These are phyloP conservation scores for Saturnia pavonia DNA, from an alignment of 2,888 invertebrate genomes.

Conservation along the genomic window DNA sequence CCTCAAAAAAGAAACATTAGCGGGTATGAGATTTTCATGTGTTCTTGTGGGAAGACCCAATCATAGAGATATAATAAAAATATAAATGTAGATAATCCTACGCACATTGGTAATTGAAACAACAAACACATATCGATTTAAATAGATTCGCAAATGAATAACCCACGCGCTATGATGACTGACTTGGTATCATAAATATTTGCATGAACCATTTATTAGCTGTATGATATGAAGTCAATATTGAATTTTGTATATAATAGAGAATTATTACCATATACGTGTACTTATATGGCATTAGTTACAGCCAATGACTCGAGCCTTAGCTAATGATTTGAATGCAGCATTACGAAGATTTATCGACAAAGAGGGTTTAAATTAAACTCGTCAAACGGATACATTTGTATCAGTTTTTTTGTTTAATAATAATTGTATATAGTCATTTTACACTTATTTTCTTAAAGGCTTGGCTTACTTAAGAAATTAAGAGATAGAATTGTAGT, in stretches of 20 bases:
- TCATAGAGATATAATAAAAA: background rate
- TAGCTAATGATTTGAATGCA: background rate
- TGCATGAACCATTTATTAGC: slow-evolving; percentile 1
- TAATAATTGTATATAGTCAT: no score
- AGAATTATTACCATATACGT: background rate
- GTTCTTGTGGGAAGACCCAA: background rate
- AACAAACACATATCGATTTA: slow-evolving; percentile 5
- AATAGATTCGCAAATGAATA: slow-evolving; percentile 7
- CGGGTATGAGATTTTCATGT: background rate
- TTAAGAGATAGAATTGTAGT: background rate
- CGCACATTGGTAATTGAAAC: background rate
- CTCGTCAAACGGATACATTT: background rate
- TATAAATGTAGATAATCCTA: background rate
- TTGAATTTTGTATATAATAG: background rate
- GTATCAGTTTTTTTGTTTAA: no score
- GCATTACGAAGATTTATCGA: background rate
- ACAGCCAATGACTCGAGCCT: background rate
- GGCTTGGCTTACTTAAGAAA: background rate
- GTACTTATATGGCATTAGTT: background rate
- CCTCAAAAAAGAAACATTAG: background rate
- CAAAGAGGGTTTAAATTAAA: background rate
- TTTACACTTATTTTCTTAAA: no score
- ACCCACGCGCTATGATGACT: slow-evolving; percentile 3
- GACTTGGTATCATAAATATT: background rate
- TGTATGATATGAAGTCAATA: slow-evolving; percentile 4